phyloP scores from a whole-genome alignment of 2,888 invertebrate species.

The Latrodectus hesperus region DNA sequence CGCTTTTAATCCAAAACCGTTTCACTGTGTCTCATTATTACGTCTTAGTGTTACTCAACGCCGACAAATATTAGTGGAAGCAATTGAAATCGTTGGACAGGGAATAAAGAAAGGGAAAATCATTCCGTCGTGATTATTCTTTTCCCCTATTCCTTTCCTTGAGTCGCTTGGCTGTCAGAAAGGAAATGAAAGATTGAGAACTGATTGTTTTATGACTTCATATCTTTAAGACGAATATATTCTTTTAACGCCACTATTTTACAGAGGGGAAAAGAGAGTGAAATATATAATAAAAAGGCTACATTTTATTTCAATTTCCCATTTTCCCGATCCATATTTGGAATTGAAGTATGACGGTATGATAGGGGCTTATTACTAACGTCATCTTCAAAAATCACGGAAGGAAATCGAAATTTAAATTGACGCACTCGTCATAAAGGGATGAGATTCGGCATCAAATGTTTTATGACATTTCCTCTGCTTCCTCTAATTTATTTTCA shows the following conservation, averaged over 20 bases:
- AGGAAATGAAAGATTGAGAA: conserved; percentile 59
- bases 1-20: conserved; percentile 60
- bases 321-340: conserved; percentile 12
- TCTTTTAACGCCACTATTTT: conserved; percentile 12
- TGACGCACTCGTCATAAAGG: conserved; percentile 65
- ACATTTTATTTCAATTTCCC: conserved; percentile 36
- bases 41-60: conserved; percentile 28
- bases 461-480: conserved; percentile 47
- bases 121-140: conserved; percentile 9
- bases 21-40: conserved; percentile 63
- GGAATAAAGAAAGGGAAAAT: conserved; percentile 12
- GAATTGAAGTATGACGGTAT: conserved; percentile 20
- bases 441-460: conserved; percentile 55
- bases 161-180: conserved; percentile 41
- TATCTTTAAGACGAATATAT: conserved; percentile 24
- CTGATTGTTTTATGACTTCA: conserved; percentile 68
- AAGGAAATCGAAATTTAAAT: conserved; percentile 66
- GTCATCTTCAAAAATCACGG: conserved; percentile 20
- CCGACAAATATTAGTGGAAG: conserved; percentile 37
- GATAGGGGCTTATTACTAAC: conserved; percentile 25
- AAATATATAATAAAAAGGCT: conserved; percentile 1
- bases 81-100: conserved; percentile 39
- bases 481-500: conserved; percentile 61
- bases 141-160: conserved; percentile 10
- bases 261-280: neutral